Evolutionary conservation across 2,797 vertebrate species (phyloP), one percentile per base, ranked within the genome.

Genomic region (Chaunax sp.): DNA sequence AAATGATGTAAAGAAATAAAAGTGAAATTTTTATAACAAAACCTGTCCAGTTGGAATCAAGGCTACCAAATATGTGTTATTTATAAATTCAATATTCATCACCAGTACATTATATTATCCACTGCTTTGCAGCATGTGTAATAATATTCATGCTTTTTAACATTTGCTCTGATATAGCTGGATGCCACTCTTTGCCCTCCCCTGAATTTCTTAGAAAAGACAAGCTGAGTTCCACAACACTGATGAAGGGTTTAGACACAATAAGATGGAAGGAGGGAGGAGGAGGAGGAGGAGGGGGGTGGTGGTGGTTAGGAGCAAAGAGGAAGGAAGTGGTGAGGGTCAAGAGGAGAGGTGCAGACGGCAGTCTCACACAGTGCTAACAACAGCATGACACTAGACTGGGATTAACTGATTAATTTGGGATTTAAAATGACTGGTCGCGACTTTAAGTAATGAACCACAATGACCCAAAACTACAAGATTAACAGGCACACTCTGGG

Each of bases 361-460:
- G 71, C 56, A n/a, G 77, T 46, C 66, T 77, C 71, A 68, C 65
- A 62, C 47, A 30, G 68, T 15, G 76, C 51, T 5, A 83, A 80
- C 73, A 78, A 84, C 80, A 76, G 66, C 69, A 72, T 28, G 72
- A 78, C 63, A 49, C 49, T 75, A 59, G 74, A 81, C 59, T 12
- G 50, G 85, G 89, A 92, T 93, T 90, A 91, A 86, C 58, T 84
- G 89, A 89, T 92, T 92, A 84, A 90, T 92, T 87, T 89, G 84
- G 89, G 89, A 92, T 92, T 93, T 92, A 84, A 90, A 57, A 87
- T 81, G 86, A 88, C 85, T 88, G 84, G 82, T 70, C 40, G 35
- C 72, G 58, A 70, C 83, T 87, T 87, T 66, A 86, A 87, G 84
- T 86, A 92, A 90, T 86, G 78, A 90, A 83, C 80, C 79, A 69